Evolutionary conservation across 2,888 invertebrate species (phyloP).

Genomic region (Carpatolechia fugitivella): DNA sequence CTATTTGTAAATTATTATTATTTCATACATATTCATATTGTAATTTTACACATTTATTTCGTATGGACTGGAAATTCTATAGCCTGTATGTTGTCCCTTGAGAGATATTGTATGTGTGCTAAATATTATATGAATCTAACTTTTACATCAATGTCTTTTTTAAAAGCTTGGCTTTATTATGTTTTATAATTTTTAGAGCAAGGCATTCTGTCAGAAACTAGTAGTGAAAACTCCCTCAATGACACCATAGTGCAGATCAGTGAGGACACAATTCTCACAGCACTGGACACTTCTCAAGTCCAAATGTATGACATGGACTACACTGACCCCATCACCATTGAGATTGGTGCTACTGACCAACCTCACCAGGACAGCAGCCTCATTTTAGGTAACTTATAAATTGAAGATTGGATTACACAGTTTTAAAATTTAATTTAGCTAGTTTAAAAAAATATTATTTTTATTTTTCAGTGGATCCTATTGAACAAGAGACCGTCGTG

Average conservation of each 20-base stretch:
- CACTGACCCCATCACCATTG: constrained; percentile 61
- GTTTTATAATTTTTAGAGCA: constrained; percentile 36
- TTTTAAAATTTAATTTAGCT: background rate
- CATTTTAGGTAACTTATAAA: constrained; percentile 45
- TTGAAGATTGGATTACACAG: background rate
- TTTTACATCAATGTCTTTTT: no score
- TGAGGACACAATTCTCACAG: constrained; percentile 64
- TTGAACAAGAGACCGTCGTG: constrained; percentile 56
- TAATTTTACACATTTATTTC: no score
- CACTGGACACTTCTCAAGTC: constrained; percentile 58
- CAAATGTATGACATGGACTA: constrained; percentile 60
- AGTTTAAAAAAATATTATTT: background rate
- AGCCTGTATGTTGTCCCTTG: no score
- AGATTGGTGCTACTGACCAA: constrained; percentile 62
- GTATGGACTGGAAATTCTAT: no score
- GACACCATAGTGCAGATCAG: constrained; percentile 59
- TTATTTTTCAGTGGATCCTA: constrained; percentile 53
- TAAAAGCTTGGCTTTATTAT: no score
- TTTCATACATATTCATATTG: no score
- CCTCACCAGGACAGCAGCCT: constrained; percentile 63
- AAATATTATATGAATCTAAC: no score
- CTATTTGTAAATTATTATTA: no score
- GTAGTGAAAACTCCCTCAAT: constrained; percentile 44
- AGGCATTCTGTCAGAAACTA: constrained; percentile 44
- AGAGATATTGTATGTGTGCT: no score